Conservation (phyloP, 2,888 invertebrate species). For the Epinotia bilunana region DNA sequence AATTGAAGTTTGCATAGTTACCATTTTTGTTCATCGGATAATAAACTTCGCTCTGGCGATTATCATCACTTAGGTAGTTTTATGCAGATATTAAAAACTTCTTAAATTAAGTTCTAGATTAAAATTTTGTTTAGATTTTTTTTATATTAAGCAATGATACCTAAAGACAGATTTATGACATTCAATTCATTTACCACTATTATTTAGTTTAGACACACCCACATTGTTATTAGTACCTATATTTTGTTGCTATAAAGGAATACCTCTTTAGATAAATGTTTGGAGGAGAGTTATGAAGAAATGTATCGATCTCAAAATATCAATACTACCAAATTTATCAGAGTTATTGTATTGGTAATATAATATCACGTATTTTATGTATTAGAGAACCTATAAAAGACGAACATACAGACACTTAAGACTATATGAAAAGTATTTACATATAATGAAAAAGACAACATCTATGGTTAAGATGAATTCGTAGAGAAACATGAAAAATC, state of each 20-base stretch:
- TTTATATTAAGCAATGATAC: background rate
- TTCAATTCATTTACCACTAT: too few species aligned
- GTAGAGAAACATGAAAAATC: conserved; percentile 14
- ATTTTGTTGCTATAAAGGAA: background rate
- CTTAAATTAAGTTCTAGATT: too few species aligned
- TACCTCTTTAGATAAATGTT: background rate
- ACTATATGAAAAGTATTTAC: conserved; percentile 59
- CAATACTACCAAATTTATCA: background rate
- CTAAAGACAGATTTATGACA: background rate
- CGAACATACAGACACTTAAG: conserved; percentile 43
- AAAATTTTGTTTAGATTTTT: background rate
- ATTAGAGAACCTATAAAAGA: conserved; percentile 6
- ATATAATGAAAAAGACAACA: conserved; percentile 50
- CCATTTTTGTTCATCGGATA: background rate
- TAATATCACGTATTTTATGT: conserved; percentile 25
- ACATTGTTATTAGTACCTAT: background rate
- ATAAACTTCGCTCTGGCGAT: background rate
- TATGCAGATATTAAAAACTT: too few species aligned
- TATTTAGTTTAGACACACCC: too few species aligned
- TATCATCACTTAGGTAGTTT: background rate
- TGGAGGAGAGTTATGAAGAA: background rate
- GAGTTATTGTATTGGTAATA: conserved; percentile 10
- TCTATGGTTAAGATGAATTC: conserved; percentile 32
- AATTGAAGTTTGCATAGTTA: background rate
- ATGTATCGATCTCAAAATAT: background rate